Percentiles rank a stretch among this genome's conserved stretches.
Conservation (phyloP, 1,140 invertebrate species). For the Meloidogyne exigua region DNA sequence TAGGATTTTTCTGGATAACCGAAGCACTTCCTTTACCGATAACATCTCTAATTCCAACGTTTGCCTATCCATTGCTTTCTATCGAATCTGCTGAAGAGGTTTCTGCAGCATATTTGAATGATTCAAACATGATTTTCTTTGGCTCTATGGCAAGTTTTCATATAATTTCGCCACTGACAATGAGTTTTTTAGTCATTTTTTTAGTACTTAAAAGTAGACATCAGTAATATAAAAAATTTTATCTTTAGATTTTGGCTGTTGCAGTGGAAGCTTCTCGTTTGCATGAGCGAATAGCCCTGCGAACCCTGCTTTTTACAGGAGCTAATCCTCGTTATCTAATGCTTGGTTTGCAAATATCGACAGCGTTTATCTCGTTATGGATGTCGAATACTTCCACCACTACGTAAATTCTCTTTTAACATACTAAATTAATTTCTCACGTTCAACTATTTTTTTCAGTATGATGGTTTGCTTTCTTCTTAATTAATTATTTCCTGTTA, state of each 20-base stretch:
- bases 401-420: slow-evolving; percentile 67
- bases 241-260: slow-evolving; percentile 61
- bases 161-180: neutral
- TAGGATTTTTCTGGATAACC: slow-evolving; percentile 64
- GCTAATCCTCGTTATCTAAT: slow-evolving; percentile 46
- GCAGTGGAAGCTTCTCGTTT: slow-evolving; percentile 80
- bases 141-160: slow-evolving; percentile 75
- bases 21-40: slow-evolving; percentile 65
- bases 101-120: slow-evolving; percentile 59
- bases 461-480: slow-evolving; percentile 68
- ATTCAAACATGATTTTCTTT: slow-evolving; percentile 70
- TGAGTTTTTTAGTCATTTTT: neutral
- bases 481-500: slow-evolving; percentile 30
- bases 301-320: slow-evolving; percentile 66
- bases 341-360: slow-evolving; percentile 46
- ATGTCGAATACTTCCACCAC: slow-evolving; percentile 65
- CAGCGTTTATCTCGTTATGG: slow-evolving; percentile 64
- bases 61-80: slow-evolving; percentile 64
- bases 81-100: slow-evolving; percentile 59
- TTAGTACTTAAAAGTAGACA: no score
- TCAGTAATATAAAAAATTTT: no score
- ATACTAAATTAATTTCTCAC: neutral
- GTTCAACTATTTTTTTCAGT: slow-evolving; percentile 4
- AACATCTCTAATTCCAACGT: slow-evolving; percentile 64
- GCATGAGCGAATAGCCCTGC: slow-evolving; percentile 79